These are phyloP conservation scores for Abrostola tripartita DNA, from an alignment of 2,888 invertebrate genomes.

Conservation along the genomic window DNA sequence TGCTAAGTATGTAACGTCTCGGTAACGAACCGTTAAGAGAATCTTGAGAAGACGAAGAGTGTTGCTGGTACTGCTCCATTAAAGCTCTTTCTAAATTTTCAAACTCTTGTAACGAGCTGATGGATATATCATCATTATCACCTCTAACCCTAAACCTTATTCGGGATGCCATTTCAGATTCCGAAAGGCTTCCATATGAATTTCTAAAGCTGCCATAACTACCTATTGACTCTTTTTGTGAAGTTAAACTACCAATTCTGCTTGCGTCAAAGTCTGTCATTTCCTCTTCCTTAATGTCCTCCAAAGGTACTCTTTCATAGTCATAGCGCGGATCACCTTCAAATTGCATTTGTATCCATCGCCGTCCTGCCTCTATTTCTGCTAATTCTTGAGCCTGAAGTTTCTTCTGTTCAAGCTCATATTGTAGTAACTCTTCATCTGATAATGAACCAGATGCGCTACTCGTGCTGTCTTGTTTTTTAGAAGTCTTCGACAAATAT, in stretches of 20 bases:
- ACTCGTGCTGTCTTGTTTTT: conserved; percentile 89
- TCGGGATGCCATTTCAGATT: conserved; percentile 95
- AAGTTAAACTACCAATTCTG: conserved; percentile 92
- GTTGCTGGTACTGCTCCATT: conserved; percentile 92
- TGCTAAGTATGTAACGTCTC: conserved; percentile 91
- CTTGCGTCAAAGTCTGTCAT: conserved; percentile 95
- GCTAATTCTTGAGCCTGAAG: conserved; percentile 84
- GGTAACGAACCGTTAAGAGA: conserved; percentile 95
- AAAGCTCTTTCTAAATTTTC: conserved; percentile 96
- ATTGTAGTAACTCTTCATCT: conserved; percentile 89
- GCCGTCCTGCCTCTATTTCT: conserved; percentile 92
- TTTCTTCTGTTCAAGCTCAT: conserved; percentile 91
- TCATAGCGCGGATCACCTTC: conserved; percentile 93
- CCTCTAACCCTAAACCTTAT: conserved; percentile 94
- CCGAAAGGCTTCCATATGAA: conserved; percentile 97
- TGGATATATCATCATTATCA: conserved; percentile 97
- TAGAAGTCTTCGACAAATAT: conserved; percentile 91
- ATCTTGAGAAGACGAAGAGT: conserved; percentile 94
- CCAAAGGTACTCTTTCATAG: conserved; percentile 94
- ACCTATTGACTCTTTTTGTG: conserved; percentile 93
- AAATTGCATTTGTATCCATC: conserved; percentile 97
- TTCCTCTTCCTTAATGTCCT: conserved; percentile 98
- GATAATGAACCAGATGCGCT: conserved; percentile 89
- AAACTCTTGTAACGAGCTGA: conserved; percentile 97
- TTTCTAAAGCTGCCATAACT: conserved; percentile 95